phyloP scores from a whole-genome alignment of 2,888 invertebrate species.

The Julus scanicus region DNA sequence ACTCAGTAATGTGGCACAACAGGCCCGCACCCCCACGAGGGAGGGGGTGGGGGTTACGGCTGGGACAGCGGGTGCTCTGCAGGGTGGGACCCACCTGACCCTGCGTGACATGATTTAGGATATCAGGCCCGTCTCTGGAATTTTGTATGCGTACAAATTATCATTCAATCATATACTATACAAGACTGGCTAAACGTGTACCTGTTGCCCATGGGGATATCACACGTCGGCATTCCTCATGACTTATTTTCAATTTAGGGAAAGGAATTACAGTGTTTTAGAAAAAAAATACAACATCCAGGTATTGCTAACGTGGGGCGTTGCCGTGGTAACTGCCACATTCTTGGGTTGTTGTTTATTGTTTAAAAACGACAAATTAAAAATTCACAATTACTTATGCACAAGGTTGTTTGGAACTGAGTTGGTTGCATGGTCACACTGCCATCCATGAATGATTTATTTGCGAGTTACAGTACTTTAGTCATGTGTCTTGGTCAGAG shows the following conservation, averaged over 20 bases:
- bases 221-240: not conserved
- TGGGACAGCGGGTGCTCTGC: not conserved
- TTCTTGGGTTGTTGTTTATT: too few species aligned
- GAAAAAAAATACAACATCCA: not conserved
- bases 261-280: not conserved
- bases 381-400: too few species aligned
- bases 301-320: not conserved
- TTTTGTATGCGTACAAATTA: not conserved
- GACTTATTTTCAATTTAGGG: not conserved
- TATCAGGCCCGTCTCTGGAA: not conserved
- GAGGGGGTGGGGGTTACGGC: not conserved
- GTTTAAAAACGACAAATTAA: too few species aligned
- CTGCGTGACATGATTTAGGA: not conserved
- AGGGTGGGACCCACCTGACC: slow-evolving; percentile 1
- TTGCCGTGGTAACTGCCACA: not conserved
- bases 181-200: not conserved
- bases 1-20: not conserved
- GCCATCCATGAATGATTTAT: too few species aligned
- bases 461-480: too few species aligned
- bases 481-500: too few species aligned
- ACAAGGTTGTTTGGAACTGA: too few species aligned
- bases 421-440: too few species aligned
- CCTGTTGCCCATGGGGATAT: not conserved
- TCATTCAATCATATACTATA: not conserved
- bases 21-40: not conserved